A percentile compares a stretch with the other conserved stretches of the same genome.
phyloP scores from a whole-genome alignment of 2,797 vertebrate species.

The Halcyon badia region DNA sequence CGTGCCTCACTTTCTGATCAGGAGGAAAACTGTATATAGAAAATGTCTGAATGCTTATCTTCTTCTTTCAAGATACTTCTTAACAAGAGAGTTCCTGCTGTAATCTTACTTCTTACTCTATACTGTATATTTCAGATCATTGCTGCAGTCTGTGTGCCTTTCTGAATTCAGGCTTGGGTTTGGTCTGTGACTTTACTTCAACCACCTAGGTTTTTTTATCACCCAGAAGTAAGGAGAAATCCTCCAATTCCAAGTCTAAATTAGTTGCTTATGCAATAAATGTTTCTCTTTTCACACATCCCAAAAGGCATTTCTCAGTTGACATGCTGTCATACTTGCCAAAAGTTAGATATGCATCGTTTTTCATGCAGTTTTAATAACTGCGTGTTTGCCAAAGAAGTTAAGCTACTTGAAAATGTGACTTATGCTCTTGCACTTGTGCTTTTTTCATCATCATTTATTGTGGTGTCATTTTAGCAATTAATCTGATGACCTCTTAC shows the following conservation, averaged over 20 bases:
- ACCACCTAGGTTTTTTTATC: neutral
- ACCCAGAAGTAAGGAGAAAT: neutral
- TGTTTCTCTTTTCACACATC: neutral
- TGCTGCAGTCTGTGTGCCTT: neutral
- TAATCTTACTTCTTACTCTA: neutral
- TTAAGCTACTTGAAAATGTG: neutral
- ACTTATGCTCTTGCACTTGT: neutral
- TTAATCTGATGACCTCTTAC: neutral
- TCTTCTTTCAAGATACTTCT: neutral
- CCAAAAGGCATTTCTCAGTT: neutral
- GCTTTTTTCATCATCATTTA: neutral
- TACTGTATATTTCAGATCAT: slow-evolving; percentile 13
- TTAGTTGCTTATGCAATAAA: neutral
- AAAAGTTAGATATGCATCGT: neutral
- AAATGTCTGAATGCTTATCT: neutral
- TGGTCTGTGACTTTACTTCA: neutral
- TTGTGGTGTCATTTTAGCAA: neutral
- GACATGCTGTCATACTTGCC: neutral
- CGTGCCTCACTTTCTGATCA: neutral
- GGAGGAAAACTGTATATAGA: neutral
- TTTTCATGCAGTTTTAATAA: neutral
- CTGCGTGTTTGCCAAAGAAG: neutral
- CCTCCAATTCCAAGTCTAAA: neutral
- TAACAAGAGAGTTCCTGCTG: neutral
- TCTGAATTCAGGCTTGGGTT: neutral